phyloP scores from a whole-genome alignment of 1,140 invertebrate genomes.

The Pentalonia nigronervosa region DNA sequence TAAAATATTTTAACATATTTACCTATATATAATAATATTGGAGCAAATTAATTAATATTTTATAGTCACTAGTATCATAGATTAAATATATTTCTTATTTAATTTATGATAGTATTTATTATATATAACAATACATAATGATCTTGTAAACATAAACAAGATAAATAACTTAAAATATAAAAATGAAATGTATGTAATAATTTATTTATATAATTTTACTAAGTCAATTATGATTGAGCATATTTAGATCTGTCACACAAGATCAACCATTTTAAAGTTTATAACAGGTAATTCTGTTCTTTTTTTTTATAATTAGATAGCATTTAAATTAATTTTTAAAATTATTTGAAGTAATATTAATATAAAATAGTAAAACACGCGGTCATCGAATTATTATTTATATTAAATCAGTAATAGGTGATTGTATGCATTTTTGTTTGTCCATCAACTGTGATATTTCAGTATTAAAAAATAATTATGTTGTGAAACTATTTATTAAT shows the following conservation, averaged over 20 bases:
- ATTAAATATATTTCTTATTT: neutral
- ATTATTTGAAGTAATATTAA: neutral
- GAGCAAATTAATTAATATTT: neutral
- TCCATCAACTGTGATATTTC: neutral
- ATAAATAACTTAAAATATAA: neutral
- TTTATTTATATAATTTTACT: slow-evolving; percentile 4
- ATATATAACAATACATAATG: neutral
- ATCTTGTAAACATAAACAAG: neutral
- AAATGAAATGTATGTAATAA: slow-evolving; percentile 14
- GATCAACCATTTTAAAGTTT: neutral
- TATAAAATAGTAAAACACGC: neutral
- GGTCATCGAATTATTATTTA: slow-evolving; percentile 15
- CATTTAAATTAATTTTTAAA: neutral
- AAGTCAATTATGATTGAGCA: slow-evolving; percentile 9
- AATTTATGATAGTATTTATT: neutral
- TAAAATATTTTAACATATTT: neutral
- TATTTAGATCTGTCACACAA: neutral
- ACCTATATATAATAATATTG: neutral
- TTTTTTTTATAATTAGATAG: neutral
- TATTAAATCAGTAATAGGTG: neutral
- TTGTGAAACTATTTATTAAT: neutral
- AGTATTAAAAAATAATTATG: slow-evolving; percentile 15
- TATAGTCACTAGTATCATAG: neutral
- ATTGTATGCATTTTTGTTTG: neutral
- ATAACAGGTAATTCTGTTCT: neutral